Base-by-base conservation (phyloP, 2,888 invertebrate species). In the Leptinotarsa haldemani region DNA sequence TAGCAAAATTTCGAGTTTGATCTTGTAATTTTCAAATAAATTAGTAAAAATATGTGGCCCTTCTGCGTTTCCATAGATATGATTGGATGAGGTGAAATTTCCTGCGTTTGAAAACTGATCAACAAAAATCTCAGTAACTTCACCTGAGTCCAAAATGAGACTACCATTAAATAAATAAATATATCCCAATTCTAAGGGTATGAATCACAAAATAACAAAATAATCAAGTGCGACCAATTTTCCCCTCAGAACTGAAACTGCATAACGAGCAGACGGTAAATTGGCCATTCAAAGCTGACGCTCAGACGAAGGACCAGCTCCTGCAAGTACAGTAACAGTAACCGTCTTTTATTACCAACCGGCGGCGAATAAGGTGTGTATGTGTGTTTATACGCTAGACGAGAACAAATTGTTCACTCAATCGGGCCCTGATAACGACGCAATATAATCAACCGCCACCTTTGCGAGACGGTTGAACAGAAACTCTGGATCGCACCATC, bases 391-490 rank as follows among this genome's bases (percentile, higher is more conserved):
- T 13, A 68, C 22, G 68, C 20, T 47, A 68, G 67, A 40, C 71
- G 73, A 67, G 70, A 78, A 79, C 82, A 81, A 82, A 82, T 82
- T 83, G 82, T 79, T 77, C 77, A 72, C 69, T 71, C 74, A 73
- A 77, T 74, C 73, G 76, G 76, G 76, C 74, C 65, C 75, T 75
- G 75, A 74, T 75, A 77, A 74, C 77, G 69, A 67, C 73, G 74
- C 77, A 76, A 75, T 75, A 74, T 75, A 74, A 77, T 70, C 74
- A 77, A 58, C 69, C 48, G 73, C 70, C 76, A 73, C 73, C 74
- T 73, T 73, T 46, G 68, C 71, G 66, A 53, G 70, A 64, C 50
- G 61, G 30, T 74, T 70, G 66, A 70, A 63, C 63, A 30, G 67
- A 56, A 68, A 65, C 61, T 47, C 68, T 46, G 50, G 53, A 67